Conservation (phyloP, 2,888 invertebrate genomes). For the Athalia circularis region DNA sequence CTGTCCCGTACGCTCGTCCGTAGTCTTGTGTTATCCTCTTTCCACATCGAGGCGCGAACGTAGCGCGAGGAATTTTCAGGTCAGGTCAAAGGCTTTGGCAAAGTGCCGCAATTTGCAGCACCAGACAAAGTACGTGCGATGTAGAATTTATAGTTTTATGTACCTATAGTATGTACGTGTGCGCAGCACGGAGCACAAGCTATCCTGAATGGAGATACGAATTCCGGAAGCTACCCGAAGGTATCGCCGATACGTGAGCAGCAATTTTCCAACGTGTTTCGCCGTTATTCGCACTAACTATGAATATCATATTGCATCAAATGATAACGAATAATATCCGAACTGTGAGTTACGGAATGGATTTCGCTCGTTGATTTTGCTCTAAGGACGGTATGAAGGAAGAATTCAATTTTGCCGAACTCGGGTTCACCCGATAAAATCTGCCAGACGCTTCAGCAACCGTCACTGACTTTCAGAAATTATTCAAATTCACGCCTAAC, state of each 20-base stretch:
- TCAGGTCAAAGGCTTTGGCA: slow-evolving; percentile 39
- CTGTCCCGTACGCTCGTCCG: no score
- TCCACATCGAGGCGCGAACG: not conserved
- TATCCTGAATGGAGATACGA: slow-evolving; percentile 9
- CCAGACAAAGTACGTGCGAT: slow-evolving; percentile 42
- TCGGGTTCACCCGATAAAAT: not conserved
- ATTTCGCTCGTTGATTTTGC: not conserved
- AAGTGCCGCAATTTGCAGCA: slow-evolving; percentile 36
- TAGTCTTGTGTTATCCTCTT: no score
- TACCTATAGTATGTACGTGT: not conserved
- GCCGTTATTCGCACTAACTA: not conserved
- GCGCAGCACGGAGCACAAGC: not conserved
- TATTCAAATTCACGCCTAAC: not conserved
- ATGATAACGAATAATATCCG: no score
- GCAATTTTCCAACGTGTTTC: slow-evolving; percentile 33
- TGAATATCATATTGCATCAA: no score
- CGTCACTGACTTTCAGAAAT: not conserved
- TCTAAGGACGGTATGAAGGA: no score
- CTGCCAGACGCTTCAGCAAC: not conserved
- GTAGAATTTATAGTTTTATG: slow-evolving; percentile 38
- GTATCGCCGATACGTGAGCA: slow-evolving; percentile 39
- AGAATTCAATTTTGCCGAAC: not conserved
- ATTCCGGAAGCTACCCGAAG: slow-evolving; percentile 33
- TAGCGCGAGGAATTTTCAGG: slow-evolving; percentile 20
- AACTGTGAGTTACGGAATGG: no score